phyloP scores from a whole-genome alignment of 2,113 vertebrate genomes.

The Diglossa brunneiventris region DNA sequence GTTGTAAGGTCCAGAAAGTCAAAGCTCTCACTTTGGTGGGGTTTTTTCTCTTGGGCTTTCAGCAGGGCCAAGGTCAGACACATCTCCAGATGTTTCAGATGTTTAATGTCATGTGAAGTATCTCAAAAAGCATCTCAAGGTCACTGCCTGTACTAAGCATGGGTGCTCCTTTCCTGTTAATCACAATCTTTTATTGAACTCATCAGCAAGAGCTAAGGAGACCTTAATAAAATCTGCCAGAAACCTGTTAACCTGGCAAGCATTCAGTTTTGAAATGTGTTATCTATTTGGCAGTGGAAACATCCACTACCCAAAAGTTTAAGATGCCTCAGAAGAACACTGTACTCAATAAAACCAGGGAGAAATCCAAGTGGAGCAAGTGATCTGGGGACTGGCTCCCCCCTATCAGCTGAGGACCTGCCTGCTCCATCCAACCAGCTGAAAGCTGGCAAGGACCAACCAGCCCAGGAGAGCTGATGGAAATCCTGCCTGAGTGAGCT shows the following conservation, averaged over 20 bases:
- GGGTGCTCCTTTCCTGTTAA: neutral
- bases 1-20: neutral
- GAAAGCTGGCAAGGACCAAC: neutral
- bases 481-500: neutral
- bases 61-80: neutral
- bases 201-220: neutral
- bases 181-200: neutral
- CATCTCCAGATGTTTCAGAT: accelerated
- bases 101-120: neutral
- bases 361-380: neutral
- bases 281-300: neutral
- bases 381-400: neutral
- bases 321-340: neutral
- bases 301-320: neutral
- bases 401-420: neutral
- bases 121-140: neutral
- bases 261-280: neutral
- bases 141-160: neutral
- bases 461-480: neutral
- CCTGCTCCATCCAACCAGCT: neutral
- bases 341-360: neutral
- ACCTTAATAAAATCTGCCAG: neutral
- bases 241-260: neutral
- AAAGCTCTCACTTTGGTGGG: neutral
- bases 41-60: neutral